Conservation (phyloP, 2,888 invertebrate species). For the Acanthosepion pharaonis region DNA sequence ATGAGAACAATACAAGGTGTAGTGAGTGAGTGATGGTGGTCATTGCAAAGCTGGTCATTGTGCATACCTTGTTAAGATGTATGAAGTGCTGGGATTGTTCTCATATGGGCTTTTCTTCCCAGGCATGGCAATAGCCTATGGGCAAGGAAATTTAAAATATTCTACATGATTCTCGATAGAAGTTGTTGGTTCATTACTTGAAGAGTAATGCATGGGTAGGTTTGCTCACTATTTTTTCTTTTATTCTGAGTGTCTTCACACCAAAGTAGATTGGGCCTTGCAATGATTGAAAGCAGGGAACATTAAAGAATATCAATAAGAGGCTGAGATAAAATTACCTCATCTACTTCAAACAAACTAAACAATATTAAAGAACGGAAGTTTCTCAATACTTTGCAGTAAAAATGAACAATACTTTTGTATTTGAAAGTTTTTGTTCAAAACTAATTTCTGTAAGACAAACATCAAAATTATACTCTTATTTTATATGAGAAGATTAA, state of each 20-base stretch:
- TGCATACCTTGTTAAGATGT: neutral
- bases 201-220: neutral
- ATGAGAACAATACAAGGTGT: neutral
- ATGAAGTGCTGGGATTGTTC: neutral
- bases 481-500: no score
- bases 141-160: neutral
- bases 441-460: no score
- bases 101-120: neutral
- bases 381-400: no score
- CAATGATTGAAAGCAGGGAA: neutral
- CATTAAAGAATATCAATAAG: neutral
- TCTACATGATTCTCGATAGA: neutral
- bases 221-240: neutral
- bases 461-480: no score
- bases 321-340: neutral
- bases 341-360: no score
- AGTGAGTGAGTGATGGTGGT: neutral
- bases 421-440: no score
- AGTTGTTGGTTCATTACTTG: slow-evolving; percentile 33
- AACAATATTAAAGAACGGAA: no score
- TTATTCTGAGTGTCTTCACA: neutral
- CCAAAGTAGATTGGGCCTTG: neutral
- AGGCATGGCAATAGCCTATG: neutral
- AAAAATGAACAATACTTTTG: no score
- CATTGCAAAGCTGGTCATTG: neutral